Evolutionary conservation across 2,113 vertebrate genomes (phyloP).

Genomic region (Chlorocebus sabaeus): DNA sequence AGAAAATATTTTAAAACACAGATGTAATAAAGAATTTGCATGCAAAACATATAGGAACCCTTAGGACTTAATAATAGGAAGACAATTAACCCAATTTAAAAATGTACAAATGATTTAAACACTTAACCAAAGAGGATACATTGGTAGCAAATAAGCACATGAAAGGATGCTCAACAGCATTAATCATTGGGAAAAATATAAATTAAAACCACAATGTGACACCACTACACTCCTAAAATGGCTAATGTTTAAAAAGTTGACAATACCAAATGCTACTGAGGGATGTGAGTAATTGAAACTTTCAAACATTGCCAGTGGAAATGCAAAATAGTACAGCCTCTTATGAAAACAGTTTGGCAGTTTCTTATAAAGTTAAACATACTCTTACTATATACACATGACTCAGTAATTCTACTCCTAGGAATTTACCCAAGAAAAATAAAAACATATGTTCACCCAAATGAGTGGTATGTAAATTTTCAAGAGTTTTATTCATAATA

Average conservation of each 20-base stretch:
- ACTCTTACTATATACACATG: not conserved
- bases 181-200: not conserved
- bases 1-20: conserved; percentile 16
- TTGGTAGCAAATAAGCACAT: not conserved
- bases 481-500: conserved; percentile 17
- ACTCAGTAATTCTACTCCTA: conserved; percentile 10
- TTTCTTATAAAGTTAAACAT: conserved; percentile 27
- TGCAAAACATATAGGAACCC: not conserved
- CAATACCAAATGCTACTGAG: not conserved
- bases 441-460: not conserved
- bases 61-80: not conserved
- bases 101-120: not conserved
- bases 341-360: not conserved
- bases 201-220: not conserved
- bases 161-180: not conserved
- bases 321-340: not conserved
- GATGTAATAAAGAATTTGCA: not conserved
- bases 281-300: not conserved
- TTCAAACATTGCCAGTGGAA: not conserved
- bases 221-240: not conserved
- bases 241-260: not conserved
- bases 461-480: not conserved
- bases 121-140: not conserved
- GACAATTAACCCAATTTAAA: not conserved
- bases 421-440: conserved; percentile 30